Evolutionary conservation across 2,888 invertebrate genomes (phyloP), one percentile per base, ranked within the genome.

Genomic region (Sceliomorpha sp.): DNA sequence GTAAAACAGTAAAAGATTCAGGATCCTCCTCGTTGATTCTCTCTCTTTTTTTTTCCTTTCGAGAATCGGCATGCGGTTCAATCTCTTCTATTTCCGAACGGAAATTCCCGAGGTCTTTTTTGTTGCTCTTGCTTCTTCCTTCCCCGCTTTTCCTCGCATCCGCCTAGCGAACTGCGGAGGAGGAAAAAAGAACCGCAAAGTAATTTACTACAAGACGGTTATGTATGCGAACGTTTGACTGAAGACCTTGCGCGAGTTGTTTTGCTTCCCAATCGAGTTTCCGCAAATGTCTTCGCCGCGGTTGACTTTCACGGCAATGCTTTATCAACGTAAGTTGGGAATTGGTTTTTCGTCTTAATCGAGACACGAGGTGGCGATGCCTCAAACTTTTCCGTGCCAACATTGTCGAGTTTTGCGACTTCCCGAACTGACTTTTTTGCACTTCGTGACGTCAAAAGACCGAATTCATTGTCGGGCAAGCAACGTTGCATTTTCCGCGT

Each of bases 11-110:
- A 56, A 45, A 56, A 56, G 45, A 56, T 56, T 44, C 48, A 58
- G 34, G 24, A 37, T 51, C 27, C 26, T 42, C 34, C 29, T 42
- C 24, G 58, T 36, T 60, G 50, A 44, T 50, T 44, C 14, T 29
- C 7, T 26, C 31, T 37, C 36, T 66, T 58, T 12, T 40, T 64
- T 40, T 44, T 58, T 12, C 34, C 59, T 40, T 44, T 63, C 44
- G 36, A 63, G 44, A 63, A 63, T 59, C 53, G 34, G 59, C 48
- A 55, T 39, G 48, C 59, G 59, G 50, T 64, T 50, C 55, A 55
- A 55, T 55, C 59, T 48, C 45, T 53, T 40, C 40, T 26, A 63
- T 70, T 63, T 64, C 59, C 59, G 50, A 63, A 59, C 55, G 55
- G 63, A 70, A 55, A 70, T 70, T 48, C 27, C 7, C 10, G 17